phyloP scores from a whole-genome alignment of 1,140 invertebrate species.

The Philotrypesis tridentata region DNA sequence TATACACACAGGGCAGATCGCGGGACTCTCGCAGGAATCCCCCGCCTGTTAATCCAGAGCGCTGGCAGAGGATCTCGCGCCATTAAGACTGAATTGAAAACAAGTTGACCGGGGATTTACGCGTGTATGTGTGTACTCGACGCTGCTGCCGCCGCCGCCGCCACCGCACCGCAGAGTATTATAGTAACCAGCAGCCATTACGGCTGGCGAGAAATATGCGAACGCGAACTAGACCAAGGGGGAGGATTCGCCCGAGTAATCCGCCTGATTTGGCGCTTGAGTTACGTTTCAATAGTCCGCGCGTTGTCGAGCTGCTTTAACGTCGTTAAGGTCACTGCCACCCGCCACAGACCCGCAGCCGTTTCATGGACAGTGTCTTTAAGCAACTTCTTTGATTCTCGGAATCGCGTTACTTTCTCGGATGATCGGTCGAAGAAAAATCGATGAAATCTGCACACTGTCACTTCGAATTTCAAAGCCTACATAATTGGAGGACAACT shows the following conservation, averaged over 20 bases:
- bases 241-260: conserved; percentile 8
- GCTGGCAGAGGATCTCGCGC: conserved; percentile 1
- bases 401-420: too few relatives aligned
- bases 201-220: conserved; percentile 22
- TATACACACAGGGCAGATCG: not conserved
- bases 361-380: too few relatives aligned
- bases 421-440: too few relatives aligned
- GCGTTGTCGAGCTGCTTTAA: not conserved
- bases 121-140: too few relatives aligned
- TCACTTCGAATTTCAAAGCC: too few relatives aligned
- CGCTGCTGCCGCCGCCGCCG: too few relatives aligned
- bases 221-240: not conserved
- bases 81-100: conserved; percentile 45
- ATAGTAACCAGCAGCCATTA: not conserved
- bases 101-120: conserved; percentile 38
- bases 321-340: too few relatives aligned
- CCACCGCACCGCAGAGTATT: not conserved
- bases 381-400: too few relatives aligned
- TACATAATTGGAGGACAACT: too few relatives aligned
- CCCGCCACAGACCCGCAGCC: too few relatives aligned
- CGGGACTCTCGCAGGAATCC: not conserved
- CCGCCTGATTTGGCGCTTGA: not conserved
- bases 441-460: too few relatives aligned
- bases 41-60: conserved; percentile 31
- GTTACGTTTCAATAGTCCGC: not conserved